These are phyloP conservation scores for Paralvinella palmiformis DNA, from an alignment of 1,140 invertebrate species.

Conservation along the genomic window DNA sequence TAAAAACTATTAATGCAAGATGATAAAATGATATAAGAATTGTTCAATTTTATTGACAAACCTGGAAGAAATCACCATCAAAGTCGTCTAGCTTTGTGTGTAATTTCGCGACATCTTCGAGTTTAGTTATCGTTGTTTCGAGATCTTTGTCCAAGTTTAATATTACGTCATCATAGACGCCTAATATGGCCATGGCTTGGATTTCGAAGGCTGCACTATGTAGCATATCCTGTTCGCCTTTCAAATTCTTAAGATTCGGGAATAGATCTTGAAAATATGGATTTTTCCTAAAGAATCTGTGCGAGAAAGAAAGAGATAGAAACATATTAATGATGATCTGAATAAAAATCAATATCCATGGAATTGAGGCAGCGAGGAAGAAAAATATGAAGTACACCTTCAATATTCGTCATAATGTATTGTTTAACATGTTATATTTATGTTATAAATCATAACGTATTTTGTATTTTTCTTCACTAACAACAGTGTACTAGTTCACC, in stretches of 20 bases:
- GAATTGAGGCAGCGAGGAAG: too few relatives aligned
- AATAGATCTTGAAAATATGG: conserved; percentile 10
- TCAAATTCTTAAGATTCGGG: background rate
- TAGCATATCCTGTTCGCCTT: conserved; percentile 11
- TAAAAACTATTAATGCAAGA: background rate
- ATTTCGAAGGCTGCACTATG: background rate
- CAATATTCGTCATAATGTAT: too few relatives aligned
- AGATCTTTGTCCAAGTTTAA: background rate
- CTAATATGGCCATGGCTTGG: conserved; percentile 5
- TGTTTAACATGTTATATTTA: too few relatives aligned
- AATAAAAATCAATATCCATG: too few relatives aligned
- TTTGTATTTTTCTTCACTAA: too few relatives aligned
- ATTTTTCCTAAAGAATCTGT: background rate
- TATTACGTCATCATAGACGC: conserved; percentile 11
- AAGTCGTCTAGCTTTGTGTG: conserved; percentile 8
- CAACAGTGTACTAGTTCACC: too few relatives aligned
- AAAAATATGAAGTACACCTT: too few relatives aligned
- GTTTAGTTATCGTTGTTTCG: background rate
- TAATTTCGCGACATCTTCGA: background rate
- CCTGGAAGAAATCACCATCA: conserved; percentile 13
- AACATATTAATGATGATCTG: too few relatives aligned
- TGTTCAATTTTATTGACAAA: too few relatives aligned
- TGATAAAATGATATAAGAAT: background rate
- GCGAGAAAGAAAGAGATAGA: too few relatives aligned
- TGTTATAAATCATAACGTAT: too few relatives aligned